A percentile compares a stretch with the other conserved stretches of the same genome.
Evolutionary conservation across 2,888 invertebrate genomes (phyloP).

Genomic region (Andrena haemorrhoa): DNA sequence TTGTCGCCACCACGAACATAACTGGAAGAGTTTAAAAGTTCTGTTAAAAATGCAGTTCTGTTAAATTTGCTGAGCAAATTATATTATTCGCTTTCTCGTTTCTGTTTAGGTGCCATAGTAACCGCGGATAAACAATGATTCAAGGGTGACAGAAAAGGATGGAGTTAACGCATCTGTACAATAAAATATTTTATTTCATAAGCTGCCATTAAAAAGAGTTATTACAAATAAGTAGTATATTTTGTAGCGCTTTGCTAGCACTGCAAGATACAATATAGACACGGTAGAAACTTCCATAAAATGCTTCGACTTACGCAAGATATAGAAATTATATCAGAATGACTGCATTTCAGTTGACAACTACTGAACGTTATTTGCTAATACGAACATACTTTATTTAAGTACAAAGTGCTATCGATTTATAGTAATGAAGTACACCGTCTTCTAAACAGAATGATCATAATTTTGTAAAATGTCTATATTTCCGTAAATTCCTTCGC

Average conservation of each 20-base stretch:
- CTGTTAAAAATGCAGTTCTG: conserved; percentile 17
- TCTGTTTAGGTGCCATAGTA: conserved; percentile 67
- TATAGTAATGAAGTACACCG: conserved; percentile 12
- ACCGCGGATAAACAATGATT: conserved; percentile 53
- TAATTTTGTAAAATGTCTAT: conserved; percentile 1
- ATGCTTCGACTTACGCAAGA: conserved; percentile 32
- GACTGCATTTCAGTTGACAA: conserved; percentile 43
- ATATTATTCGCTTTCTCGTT: conserved; percentile 35
- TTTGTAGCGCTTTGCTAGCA: conserved; percentile 30
- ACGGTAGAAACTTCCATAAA: conserved; percentile 23
- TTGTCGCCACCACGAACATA: conserved; percentile 16
- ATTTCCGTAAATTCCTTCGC: neutral
- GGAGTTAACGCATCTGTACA: conserved; percentile 47
- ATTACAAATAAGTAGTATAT: conserved; percentile 63
- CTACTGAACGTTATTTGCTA: conserved; percentile 24
- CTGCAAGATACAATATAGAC: conserved; percentile 45
- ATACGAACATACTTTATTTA: conserved; percentile 47
- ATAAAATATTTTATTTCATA: conserved; percentile 75
- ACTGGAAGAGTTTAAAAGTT: conserved; percentile 33
- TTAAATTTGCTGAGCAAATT: conserved; percentile 19
- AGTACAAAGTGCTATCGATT: conserved; percentile 56
- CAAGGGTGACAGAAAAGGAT: conserved; percentile 19
- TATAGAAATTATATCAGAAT: conserved; percentile 43
- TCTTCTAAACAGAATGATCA: neutral
- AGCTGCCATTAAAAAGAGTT: conserved; percentile 72